These are phyloP conservation scores for Triplophysa yarkandensis DNA, from an alignment of 2,797 vertebrate species.

Conservation along the genomic window DNA sequence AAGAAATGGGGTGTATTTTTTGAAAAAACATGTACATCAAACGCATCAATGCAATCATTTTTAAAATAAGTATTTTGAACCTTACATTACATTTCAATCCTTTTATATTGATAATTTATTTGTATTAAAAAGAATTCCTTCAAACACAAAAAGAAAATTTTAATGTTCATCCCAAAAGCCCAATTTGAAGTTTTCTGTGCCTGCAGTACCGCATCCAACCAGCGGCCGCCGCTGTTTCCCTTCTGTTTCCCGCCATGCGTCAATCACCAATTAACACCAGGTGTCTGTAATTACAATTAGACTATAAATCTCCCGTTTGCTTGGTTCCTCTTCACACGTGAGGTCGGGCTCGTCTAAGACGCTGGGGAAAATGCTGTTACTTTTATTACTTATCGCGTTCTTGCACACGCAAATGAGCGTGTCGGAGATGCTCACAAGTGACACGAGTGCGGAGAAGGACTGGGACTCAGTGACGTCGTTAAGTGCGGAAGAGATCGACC, in stretches of 20 bases:
- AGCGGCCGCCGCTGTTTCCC: neutral
- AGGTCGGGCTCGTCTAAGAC: conserved; percentile 58
- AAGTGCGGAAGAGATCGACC: no score
- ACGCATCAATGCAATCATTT: no score
- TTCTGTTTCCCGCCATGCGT: no score
- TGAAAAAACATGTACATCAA: no score
- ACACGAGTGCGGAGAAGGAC: rapidly evolving
- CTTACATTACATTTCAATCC: no score
- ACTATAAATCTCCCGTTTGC: neutral
- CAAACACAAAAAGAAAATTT: no score
- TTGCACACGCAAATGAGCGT: neutral
- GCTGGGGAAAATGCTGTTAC: conserved; percentile 66
- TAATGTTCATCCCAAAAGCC: no score
- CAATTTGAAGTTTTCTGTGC: neutral
- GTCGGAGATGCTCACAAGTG: neutral
- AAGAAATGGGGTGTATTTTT: no score
- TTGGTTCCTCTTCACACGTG: neutral
- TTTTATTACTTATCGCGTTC: conserved; percentile 61
- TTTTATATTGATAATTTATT: no score
- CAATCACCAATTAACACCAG: neutral
- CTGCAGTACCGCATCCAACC: neutral
- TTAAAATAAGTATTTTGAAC: no score
- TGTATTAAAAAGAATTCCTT: no score
- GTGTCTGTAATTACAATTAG: neutral
- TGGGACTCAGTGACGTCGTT: neutral